Evolutionary conservation across 2,797 vertebrate genomes (phyloP).

Genomic region (Columba guinea): DNA sequence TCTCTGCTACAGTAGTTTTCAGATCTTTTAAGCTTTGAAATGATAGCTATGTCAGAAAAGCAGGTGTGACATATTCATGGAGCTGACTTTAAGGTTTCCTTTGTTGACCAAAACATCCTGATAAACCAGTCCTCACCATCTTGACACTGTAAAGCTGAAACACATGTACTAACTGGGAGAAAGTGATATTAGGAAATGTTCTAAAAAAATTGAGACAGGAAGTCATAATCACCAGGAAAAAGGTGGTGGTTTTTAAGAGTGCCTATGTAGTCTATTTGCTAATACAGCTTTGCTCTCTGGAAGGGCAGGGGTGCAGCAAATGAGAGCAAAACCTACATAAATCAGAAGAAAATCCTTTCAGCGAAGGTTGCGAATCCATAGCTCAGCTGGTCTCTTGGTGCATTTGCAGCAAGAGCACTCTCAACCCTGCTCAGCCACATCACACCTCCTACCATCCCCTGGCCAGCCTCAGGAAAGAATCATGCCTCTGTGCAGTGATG

Average conservation of each 20-base stretch:
- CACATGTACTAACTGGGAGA: neutral
- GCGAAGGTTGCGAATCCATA: neutral
- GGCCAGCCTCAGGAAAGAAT: neutral
- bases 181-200: neutral
- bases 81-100: neutral
- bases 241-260: neutral
- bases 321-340: neutral
- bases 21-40: neutral
- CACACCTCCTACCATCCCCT: neutral
- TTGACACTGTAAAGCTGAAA: neutral
- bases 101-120: neutral
- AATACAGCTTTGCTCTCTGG: neutral
- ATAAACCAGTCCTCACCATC: neutral
- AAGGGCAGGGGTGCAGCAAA: neutral
- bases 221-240: neutral
- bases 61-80: neutral
- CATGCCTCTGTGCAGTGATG: neutral
- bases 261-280: neutral
- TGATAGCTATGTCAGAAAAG: neutral
- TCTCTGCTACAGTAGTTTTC: neutral
- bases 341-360: neutral
- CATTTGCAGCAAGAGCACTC: neutral
- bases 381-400: neutral
- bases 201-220: neutral
- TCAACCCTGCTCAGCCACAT: neutral